Base-by-base conservation (phyloP, 1,140 invertebrate genomes). In the Diabrotica virgifera region DNA sequence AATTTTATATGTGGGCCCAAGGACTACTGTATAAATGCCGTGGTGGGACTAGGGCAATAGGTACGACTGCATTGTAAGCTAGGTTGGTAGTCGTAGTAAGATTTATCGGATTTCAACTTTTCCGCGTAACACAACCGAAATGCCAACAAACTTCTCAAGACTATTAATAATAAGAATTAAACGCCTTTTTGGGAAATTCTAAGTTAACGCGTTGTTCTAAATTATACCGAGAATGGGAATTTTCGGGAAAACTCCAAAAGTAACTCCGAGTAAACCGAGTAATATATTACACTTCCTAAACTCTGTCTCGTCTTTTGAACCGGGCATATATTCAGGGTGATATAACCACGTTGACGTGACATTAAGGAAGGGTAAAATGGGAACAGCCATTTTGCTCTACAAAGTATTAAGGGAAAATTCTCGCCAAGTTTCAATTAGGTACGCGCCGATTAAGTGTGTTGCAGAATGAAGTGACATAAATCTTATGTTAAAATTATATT, bases 381-480 rank as follows among this genome's bases (percentile, higher is more conserved):
- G 40, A 46, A 46, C 40, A 46, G 40, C 40, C 40, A 46, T 46
- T 46, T 46, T 46, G 24, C 40, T 46, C 40, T 46, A 46, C 8
- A 46, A 46, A 46, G 40, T 46, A 46, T 46, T 46, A 46, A 46
- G n/a, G 40, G 40, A 46, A 46, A 46, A 46, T 46, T 46, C 40
- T 46, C 40, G 40, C 40, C 40, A 46, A 46, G 40, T 46, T 46
- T 46, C 40, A 46, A 46, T 46, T 46, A 46, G 40, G 40, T 46
- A 46, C 8, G 40, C 40, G 40, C 40, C 40, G 40, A 46, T 46
- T 46, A 46, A 46, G 40, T 46, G n/a, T 10, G 40, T 46, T 46
- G 40, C 40, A 46, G 40, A 46, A 46, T 46, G 40, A 46, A 46
- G 40, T 46, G n/a, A 46, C 40, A 46, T 46, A 46, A 46, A 46